Base-by-base conservation (phyloP, 2,797 vertebrate species). In the Chloroceryle inda region DNA sequence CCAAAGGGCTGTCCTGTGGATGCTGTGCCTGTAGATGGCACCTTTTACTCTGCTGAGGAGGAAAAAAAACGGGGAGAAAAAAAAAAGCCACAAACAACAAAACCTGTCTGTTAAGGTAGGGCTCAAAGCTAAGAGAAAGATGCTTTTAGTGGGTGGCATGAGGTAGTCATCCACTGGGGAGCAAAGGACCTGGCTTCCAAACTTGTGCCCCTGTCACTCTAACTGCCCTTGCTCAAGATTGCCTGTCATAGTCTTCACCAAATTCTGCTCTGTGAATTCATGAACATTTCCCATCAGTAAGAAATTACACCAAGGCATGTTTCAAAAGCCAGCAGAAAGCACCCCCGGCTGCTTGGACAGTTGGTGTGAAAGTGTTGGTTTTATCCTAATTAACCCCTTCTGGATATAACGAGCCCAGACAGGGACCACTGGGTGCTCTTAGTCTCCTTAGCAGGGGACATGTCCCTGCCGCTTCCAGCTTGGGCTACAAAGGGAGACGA, bases 11-110 rank as follows among this genome's bases (percentile, higher is more conserved):
- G 76, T 13, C 27, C 17, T 58, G 64, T 2, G 37, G 59, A 3
- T 12, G 31, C 76, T 76, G 55, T 13, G 92, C 97, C 97, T 96
- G 92, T 78, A 97, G 97, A 79, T 97, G 97, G 96, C 96, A 86
- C 77, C 75, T 97, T 93, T 37, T 92, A 22, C 96, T 96, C 87
- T 76, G 89, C 66, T 47, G 67, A 96, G 92, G 72, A 84, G 20
- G 38, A 13, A 44, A 26, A 33, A 3, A 63, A 31, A 22, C 0
- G 23, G 8, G 20, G 5, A 6, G 6, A 24, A 16, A 21, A n/a
- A 4, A 33, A 38, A 38, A 38, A 38, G 38, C 38, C 38, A 5
- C 27, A 29, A 52, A 29, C 50, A 29, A 52, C 50, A 5, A 33
- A 26, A 27, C 8, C 26, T 3, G 13, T 23, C 9, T 40, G 53